phyloP scores from a whole-genome alignment of 2,888 invertebrate species.

The Drosophila lacicola region DNA sequence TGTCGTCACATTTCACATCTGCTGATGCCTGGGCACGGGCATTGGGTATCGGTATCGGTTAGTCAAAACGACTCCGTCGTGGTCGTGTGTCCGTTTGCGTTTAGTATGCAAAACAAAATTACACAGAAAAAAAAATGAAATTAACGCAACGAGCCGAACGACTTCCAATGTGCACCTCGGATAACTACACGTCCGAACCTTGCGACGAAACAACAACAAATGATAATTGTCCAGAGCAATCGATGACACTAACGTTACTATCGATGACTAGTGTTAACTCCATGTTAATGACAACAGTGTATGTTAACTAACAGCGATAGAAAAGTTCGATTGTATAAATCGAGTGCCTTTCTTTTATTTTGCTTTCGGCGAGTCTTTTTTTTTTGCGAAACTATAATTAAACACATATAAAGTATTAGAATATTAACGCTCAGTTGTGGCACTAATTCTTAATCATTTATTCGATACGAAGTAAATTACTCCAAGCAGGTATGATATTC shows the following conservation, averaged over 20 bases:
- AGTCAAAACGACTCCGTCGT: slow-evolving; percentile 45
- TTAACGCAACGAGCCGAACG: slow-evolving; percentile 40
- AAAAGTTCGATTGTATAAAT: not conserved
- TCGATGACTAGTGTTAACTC: slow-evolving; percentile 22
- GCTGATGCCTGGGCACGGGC: slow-evolving; percentile 40
- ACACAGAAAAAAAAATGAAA: slow-evolving; percentile 55
- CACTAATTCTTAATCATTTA: not conserved
- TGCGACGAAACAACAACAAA: slow-evolving; percentile 62
- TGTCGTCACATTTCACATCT: slow-evolving; percentile 59
- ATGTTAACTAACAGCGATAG: slow-evolving; percentile 5
- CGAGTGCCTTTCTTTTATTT: not conserved
- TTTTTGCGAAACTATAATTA: not conserved
- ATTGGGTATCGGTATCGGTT: slow-evolving; percentile 41
- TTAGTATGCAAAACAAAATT: slow-evolving; percentile 56
- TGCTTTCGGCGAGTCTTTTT: not conserved
- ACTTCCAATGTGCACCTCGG: slow-evolving; percentile 32
- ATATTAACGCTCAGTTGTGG: not conserved
- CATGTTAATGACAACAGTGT: slow-evolving; percentile 5
- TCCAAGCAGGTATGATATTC: slow-evolving; percentile 17
- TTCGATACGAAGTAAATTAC: not conserved
- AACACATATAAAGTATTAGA: accelerated
- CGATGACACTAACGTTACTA: slow-evolving; percentile 13
- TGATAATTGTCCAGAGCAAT: slow-evolving; percentile 33
- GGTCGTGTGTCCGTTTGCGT: slow-evolving; percentile 44
- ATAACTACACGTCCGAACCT: slow-evolving; percentile 45